phyloP scores from a whole-genome alignment of 2,113 vertebrate species.

The Recurvirostra avosetta region DNA sequence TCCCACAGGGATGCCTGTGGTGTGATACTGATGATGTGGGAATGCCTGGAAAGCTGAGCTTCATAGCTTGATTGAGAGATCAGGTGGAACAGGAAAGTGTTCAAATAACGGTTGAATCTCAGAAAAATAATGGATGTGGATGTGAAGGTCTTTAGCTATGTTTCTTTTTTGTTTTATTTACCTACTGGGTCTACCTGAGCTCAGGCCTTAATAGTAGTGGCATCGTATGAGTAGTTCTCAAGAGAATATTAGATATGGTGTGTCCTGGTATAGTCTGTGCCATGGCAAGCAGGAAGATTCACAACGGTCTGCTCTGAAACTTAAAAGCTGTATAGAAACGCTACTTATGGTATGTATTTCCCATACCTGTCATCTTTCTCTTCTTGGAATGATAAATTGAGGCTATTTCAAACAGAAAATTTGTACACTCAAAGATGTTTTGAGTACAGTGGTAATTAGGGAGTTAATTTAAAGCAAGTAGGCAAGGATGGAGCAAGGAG shows the following conservation, averaged over 20 bases:
- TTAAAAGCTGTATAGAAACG: neutral
- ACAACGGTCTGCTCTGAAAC: neutral
- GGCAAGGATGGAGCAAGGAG: neutral
- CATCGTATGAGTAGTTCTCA: neutral
- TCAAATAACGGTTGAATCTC: neutral
- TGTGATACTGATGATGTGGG: neutral
- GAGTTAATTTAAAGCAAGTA: neutral
- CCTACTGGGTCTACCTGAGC: neutral
- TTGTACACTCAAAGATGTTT: neutral
- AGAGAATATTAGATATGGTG: neutral
- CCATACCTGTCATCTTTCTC: neutral
- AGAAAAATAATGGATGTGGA: neutral
- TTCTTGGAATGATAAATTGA: neutral
- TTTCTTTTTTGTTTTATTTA: neutral
- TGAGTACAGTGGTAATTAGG: neutral
- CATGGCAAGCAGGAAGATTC: neutral
- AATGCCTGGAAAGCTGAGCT: neutral
- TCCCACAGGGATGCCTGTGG: neutral
- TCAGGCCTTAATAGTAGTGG: neutral
- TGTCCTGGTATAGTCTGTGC: neutral
- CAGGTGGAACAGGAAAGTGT: neutral
- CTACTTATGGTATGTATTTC: neutral
- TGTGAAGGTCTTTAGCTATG: neutral
- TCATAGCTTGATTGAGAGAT: neutral
- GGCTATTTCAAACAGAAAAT: neutral